phyloP scores from a whole-genome alignment of 2,113 vertebrate species.

The Gymnorhina tibicen region DNA sequence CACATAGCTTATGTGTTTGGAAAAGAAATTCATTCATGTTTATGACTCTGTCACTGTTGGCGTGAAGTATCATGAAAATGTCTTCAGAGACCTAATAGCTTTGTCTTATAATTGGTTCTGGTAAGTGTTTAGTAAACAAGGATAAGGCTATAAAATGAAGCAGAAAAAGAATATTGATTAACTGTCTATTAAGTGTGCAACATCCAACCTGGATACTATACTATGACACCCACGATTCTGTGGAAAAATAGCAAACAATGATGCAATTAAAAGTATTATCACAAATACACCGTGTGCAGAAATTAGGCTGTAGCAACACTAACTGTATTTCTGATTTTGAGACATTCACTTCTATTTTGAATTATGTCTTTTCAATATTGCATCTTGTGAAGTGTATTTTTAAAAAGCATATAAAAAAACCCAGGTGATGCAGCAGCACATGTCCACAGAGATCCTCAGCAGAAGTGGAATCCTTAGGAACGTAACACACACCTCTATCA shows the following conservation, averaged over 20 bases:
- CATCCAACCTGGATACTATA: background rate
- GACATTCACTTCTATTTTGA: background rate
- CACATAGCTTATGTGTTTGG: background rate
- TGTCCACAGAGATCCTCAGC: background rate
- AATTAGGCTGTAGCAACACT: background rate
- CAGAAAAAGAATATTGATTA: background rate
- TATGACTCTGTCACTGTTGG: background rate
- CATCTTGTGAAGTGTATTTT: background rate
- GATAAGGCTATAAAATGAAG: background rate
- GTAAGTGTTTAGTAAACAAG: background rate
- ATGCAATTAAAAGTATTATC: background rate
- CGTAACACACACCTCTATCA: background rate
- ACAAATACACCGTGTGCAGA: background rate
- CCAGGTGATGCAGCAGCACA: background rate
- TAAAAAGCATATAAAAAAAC: background rate
- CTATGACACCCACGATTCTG: background rate
- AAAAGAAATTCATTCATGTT: background rate
- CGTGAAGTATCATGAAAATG: background rate
- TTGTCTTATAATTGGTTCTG: background rate
- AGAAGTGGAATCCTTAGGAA: background rate
- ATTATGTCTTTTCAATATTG: background rate
- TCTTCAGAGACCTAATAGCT: background rate
- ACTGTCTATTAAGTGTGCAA: background rate
- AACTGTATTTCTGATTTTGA: background rate
- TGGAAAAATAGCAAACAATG: background rate